Evolutionary conservation across 2,888 invertebrate genomes (phyloP), one percentile per base, ranked within the genome.

Genomic region (Aphodius granarius): DNA sequence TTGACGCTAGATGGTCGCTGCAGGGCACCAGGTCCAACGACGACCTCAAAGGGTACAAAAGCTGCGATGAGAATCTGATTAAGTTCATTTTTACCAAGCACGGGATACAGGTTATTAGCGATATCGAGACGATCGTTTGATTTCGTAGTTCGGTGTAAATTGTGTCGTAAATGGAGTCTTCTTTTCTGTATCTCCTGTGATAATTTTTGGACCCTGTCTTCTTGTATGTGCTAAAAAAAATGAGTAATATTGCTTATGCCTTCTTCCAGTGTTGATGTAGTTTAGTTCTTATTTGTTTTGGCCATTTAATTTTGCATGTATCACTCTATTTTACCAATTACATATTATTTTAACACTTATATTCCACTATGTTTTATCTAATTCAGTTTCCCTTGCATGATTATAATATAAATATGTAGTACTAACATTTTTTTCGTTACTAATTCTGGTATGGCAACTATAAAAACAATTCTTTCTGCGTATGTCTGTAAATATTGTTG

Each of bases 41-140:
- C 65, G 89, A 89, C 81, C 6, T 65, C 5, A 89, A 89, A 80
- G 90, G 90, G 79, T 84, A 89, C 43, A 86, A 87, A 78, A 86
- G 85, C 81, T 85, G 86, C 76, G 87, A 87, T 79, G 87, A 87
- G 77, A 87, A 87, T 83, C 82, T 92, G 65, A 93, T 94, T 6
- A 91, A 93, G 83, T 90, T 94, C 87, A 92, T 94, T 82, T 88
- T 94, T 80, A 93, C 93, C 1, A 93, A 94, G 84, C 94, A 94
- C 83, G 94, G 94, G 1, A 94, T 94, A 80, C 92, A 93, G 86
- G 93, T 94, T 72, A 93, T 94, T 68, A 94, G 94, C 81, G 94
- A 94, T 83, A 92, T 93, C 16, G 94, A 94, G 84, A 94, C 94
- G 78, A 92, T 92, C 71, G 92, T 93, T 72, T 90, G 86, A 85